Evolutionary conservation across 1,140 invertebrate species (phyloP).

Genomic region (Sminthurinus signatus): DNA sequence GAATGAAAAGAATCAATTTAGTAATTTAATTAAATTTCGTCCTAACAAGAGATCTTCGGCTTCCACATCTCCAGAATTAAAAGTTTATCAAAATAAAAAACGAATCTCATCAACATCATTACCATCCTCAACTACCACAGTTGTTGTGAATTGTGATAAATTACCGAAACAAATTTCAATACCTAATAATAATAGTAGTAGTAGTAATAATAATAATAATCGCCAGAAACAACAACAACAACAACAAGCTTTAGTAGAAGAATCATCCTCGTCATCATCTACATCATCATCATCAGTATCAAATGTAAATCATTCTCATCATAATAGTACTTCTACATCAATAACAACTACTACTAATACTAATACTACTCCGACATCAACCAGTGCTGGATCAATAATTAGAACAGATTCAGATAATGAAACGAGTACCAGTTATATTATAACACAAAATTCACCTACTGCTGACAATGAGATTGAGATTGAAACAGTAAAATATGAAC

Average conservation of each 20-base stretch:
- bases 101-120: constrained; percentile 1
- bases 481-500: background rate
- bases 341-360: background rate
- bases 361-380: too few species aligned
- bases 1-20: constrained; percentile 7
- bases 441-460: background rate
- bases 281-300: background rate
- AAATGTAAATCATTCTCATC: background rate
- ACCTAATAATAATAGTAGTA: constrained; percentile 1
- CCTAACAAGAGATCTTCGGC: background rate
- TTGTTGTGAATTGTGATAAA: background rate
- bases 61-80: background rate
- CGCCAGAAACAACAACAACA: background rate
- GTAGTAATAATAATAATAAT: background rate
- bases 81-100: constrained; percentile 7
- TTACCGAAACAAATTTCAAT: too few species aligned
- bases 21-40: background rate
- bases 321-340: background rate
- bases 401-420: too few species aligned
- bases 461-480: constrained; percentile 7
- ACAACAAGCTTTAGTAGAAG: background rate
- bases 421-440: background rate
- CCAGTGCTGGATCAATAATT: too few species aligned
- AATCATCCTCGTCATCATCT: background rate
- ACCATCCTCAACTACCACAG: background rate